These are phyloP conservation scores for Drosophila malerkotliana DNA, from an alignment of 1,140 invertebrate species.

Conservation along the genomic window DNA sequence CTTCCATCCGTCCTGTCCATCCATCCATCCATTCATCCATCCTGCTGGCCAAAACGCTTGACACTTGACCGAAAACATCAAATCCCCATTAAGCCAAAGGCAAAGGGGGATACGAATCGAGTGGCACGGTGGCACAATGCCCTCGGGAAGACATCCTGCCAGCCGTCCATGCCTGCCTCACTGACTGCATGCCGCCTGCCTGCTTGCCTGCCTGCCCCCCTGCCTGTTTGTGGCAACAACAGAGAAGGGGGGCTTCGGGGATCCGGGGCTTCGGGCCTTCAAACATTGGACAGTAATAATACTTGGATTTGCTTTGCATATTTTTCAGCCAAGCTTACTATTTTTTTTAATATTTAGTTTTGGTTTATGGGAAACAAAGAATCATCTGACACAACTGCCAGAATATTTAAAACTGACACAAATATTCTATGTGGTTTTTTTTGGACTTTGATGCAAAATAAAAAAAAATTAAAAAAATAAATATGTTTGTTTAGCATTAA, in stretches of 20 bases:
- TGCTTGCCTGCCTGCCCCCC: no score
- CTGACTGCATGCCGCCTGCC: no score
- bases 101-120: constrained; percentile 11
- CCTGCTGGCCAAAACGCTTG: constrained; percentile 22
- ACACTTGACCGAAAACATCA: constrained; percentile 54
- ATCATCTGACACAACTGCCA: no score
- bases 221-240: no score
- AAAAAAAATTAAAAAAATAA: neutral
- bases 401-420: no score
- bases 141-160: neutral
- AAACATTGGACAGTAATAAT: neutral
- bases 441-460: no score
- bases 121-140: neutral
- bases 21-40: constrained; percentile 17
- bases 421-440: no score
- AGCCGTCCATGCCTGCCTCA: no score
- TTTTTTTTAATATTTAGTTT: no score
- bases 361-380: no score
- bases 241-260: no score
- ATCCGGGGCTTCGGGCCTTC: neutral
- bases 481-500: no score
- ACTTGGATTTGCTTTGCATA: neutral
- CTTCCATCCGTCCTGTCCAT: constrained; percentile 1
- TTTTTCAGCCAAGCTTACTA: neutral
- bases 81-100: constrained; percentile 50